A percentile compares a stretch with the other conserved stretches of the same genome.
These are phyloP conservation scores for Caerostris extrusa DNA, from an alignment of 1,140 invertebrate genomes.

Conservation along the genomic window DNA sequence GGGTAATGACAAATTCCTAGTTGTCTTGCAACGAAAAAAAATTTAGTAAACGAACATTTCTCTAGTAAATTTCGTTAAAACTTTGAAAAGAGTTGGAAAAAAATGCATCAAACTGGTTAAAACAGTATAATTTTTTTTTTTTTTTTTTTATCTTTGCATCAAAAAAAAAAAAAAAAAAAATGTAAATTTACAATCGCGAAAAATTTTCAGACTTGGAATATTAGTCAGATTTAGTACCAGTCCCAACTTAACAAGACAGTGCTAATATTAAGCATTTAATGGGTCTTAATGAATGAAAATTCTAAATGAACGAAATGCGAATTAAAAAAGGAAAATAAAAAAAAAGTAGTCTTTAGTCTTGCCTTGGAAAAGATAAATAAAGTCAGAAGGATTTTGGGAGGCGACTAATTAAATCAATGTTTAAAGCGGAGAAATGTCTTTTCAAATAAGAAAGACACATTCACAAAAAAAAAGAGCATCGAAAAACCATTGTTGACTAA, in stretches of 20 bases:
- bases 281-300: slow-evolving; percentile 37
- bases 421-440: slow-evolving; percentile 13
- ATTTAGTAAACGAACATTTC: slow-evolving; percentile 1
- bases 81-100: neutral
- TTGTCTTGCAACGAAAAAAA: slow-evolving; percentile 1
- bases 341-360: neutral
- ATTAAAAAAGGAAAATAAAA: slow-evolving; percentile 20
- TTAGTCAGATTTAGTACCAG: neutral
- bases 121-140: slow-evolving; percentile 11
- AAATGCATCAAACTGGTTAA: neutral
- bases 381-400: slow-evolving; percentile 17
- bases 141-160: neutral
- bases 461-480: neutral
- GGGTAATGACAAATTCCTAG: neutral
- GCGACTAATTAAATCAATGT: slow-evolving; percentile 36
- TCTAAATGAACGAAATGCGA: slow-evolving; percentile 4
- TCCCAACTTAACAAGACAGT: neutral
- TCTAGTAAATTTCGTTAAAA: neutral
- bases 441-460: slow-evolving; percentile 8
- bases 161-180: neutral
- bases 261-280: slow-evolving; percentile 36
- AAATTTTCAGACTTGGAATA: slow-evolving; percentile 12
- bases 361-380: slow-evolving; percentile 19
- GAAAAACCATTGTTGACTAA: slow-evolving; percentile 30
- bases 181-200: slow-evolving; percentile 5